Conservation (phyloP, 1,140 invertebrate genomes). For the Scaptomyza pallida region DNA sequence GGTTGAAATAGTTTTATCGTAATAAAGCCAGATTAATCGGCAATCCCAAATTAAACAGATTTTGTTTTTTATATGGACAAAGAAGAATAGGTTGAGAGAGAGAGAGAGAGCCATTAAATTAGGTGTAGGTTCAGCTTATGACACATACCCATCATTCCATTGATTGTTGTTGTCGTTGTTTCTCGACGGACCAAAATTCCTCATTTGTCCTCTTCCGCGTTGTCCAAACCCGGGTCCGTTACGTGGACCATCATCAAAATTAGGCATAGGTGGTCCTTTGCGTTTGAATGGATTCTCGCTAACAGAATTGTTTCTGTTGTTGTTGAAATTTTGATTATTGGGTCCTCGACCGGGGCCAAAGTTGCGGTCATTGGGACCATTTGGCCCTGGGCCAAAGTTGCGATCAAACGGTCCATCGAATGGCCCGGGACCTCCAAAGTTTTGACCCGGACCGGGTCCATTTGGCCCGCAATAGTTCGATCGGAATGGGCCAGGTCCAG, state of each 20-base stretch:
- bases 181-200: constrained; percentile 17
- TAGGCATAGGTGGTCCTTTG: constrained; percentile 31
- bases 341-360: not conserved
- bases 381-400: constrained; percentile 12
- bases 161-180: constrained; percentile 49
- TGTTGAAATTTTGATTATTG: constrained; percentile 1
- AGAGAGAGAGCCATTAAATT: not conserved
- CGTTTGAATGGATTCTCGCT: no score
- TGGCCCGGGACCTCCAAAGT: constrained; percentile 35
- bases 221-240: constrained; percentile 35
- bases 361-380: constrained; percentile 8
- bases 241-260: constrained; percentile 45
- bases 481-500: constrained; percentile 21
- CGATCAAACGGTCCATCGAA: constrained; percentile 33
- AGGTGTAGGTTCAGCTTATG: not conserved
- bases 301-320: no score
- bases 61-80: not conserved
- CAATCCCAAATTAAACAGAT: not conserved
- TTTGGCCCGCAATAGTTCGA: constrained; percentile 30
- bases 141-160: constrained; percentile 67
- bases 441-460: constrained; percentile 32
- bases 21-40: not conserved
- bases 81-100: no score
- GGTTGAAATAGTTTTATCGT: not conserved
- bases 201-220: constrained; percentile 18